Evolutionary conservation across 53 echinoderm and acorn worm species (phyloP).

Genomic region (Echinometra lucunter): DNA sequence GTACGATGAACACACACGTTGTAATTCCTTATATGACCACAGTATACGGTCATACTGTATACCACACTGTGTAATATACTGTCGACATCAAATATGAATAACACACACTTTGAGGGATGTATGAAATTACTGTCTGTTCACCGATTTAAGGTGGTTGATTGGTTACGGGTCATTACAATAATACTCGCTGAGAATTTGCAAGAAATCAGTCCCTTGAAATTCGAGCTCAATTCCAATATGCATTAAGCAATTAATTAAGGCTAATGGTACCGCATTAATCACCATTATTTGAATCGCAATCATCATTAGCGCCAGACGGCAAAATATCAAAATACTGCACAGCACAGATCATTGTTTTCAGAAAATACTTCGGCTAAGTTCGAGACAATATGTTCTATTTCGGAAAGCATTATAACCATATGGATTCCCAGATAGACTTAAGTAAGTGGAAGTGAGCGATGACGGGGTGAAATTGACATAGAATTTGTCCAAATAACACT

Average conservation of each 20-base stretch:
- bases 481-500: not conserved
- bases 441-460: not conserved
- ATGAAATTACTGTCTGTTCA: too few relatives aligned
- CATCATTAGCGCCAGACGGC: not conserved
- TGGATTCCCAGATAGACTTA: not conserved
- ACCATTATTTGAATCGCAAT: not conserved
- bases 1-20: too few relatives aligned
- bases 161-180: too few relatives aligned
- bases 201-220: not conserved
- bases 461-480: conserved; percentile 43
- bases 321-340: not conserved
- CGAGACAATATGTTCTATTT: not conserved
- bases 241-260: not conserved
- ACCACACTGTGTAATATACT: too few relatives aligned
- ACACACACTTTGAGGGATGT: too few relatives aligned
- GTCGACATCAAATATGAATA: too few relatives aligned
- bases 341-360: not conserved
- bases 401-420: not conserved
- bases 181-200: not conserved
- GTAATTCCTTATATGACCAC: too few relatives aligned
- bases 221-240: not conserved
- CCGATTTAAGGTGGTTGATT: too few relatives aligned
- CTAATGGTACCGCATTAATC: not conserved
- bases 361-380: not conserved
- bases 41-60: too few relatives aligned